Evolutionary conservation across 2,113 vertebrate genomes (phyloP).

Genomic region (Dermatemys mawii): DNA sequence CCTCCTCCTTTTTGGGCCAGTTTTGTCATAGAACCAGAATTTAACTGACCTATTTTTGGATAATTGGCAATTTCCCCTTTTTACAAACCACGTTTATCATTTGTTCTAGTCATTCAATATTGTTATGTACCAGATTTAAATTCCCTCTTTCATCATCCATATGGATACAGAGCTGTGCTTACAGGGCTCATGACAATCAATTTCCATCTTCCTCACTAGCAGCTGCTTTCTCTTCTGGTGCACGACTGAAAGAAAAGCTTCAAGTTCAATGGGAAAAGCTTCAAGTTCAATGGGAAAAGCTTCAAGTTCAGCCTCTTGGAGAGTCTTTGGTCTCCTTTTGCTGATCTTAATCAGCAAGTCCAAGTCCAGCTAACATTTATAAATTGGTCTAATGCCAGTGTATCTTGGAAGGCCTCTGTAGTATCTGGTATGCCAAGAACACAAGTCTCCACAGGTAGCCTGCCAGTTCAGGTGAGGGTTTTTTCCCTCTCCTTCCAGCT

Average conservation of each 20-base stretch:
- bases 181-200: background rate
- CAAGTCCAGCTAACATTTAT: too few relatives aligned
- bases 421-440: too few relatives aligned
- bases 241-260: background rate
- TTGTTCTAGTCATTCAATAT: background rate
- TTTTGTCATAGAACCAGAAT: background rate
- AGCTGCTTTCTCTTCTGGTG: too few relatives aligned
- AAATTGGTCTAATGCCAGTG: too few relatives aligned
- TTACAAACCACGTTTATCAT: background rate
- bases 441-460: background rate
- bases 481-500: background rate
- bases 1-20: background rate
- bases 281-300: too few relatives aligned
- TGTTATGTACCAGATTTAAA: background rate
- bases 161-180: background rate
- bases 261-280: too few relatives aligned
- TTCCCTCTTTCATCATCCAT: background rate
- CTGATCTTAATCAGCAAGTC: too few relatives aligned
- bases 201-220: background rate
- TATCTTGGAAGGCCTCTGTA: too few relatives aligned
- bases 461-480: background rate
- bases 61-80: background rate
- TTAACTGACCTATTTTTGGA: background rate
- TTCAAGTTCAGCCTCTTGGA: too few relatives aligned
- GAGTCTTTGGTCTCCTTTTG: too few relatives aligned